Percentiles rank a stretch among this genome's conserved stretches.
Conservation (phyloP, 2,113 vertebrate genomes). For the Burhinus oedicnemus region DNA sequence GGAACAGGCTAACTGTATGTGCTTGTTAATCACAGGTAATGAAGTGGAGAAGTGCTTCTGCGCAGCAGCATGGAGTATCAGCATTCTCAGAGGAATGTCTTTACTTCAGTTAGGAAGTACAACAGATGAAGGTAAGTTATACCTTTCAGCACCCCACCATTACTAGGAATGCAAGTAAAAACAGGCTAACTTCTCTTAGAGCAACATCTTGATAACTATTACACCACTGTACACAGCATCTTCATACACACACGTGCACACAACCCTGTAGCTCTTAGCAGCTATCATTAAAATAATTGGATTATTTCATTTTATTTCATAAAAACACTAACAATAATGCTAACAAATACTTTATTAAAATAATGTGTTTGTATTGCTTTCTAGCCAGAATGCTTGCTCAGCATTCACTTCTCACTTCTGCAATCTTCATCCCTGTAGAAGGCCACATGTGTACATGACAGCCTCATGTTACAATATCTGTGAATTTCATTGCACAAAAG, state of each 20-base stretch:
- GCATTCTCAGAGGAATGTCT: neutral
- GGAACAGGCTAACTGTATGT: neutral
- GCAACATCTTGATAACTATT: neutral
- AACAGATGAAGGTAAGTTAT: neutral
- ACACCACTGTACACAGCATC: neutral
- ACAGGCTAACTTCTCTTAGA: neutral
- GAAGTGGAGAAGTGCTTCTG: neutral
- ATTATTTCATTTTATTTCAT: neutral
- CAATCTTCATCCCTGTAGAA: neutral
- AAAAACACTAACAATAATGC: neutral
- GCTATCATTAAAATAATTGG: neutral
- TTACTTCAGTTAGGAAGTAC: neutral
- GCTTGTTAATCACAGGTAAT: neutral
- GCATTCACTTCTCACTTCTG: neutral
- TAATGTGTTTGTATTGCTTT: neutral
- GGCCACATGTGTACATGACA: neutral
- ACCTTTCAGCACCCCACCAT: neutral
- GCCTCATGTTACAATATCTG: neutral
- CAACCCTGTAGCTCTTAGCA: neutral
- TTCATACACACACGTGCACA: neutral
- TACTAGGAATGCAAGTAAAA: neutral
- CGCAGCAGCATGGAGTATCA: neutral
- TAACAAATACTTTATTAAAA: neutral
- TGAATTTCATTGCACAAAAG: neutral
- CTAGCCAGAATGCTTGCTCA: neutral